Evolutionary conservation across 2,888 invertebrate genomes (phyloP).

Genomic region (Hesperia comma): DNA sequence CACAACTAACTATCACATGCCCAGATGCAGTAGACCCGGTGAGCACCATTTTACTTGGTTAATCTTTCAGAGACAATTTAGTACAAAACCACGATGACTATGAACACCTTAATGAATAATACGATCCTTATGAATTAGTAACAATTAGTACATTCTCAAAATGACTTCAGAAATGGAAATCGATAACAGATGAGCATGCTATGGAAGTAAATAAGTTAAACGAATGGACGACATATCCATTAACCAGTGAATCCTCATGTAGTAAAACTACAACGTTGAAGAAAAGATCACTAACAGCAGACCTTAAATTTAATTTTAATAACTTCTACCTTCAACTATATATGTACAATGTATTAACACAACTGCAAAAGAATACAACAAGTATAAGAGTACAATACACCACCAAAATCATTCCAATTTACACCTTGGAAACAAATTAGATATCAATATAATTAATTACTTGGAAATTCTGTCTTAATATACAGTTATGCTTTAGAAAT

Average conservation of each 20-base stretch:
- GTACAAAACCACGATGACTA: not conserved
- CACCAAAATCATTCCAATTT: not conserved
- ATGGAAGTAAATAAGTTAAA: not conserved
- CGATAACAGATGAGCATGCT: not conserved
- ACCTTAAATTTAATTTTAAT: not conserved
- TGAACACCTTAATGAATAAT: not conserved
- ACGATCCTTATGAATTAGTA: not conserved
- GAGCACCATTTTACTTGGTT: not conserved
- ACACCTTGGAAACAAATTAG: not conserved
- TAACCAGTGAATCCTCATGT: no score
- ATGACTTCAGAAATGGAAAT: not conserved
- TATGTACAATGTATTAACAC: not conserved
- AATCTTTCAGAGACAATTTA: not conserved
- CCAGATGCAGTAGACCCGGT: slow-evolving; percentile 2
- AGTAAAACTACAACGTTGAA: not conserved
- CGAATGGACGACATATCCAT: not conserved
- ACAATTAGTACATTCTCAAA: not conserved
- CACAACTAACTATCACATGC: not conserved
- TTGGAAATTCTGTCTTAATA: no score
- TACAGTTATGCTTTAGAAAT: no score
- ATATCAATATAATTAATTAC: not conserved
- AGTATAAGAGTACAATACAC: not conserved
- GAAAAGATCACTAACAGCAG: not conserved
- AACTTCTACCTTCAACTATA: not conserved
- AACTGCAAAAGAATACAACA: not conserved